Base-by-base conservation (phyloP, 2,888 invertebrate genomes). In the Lithosia quadra region DNA sequence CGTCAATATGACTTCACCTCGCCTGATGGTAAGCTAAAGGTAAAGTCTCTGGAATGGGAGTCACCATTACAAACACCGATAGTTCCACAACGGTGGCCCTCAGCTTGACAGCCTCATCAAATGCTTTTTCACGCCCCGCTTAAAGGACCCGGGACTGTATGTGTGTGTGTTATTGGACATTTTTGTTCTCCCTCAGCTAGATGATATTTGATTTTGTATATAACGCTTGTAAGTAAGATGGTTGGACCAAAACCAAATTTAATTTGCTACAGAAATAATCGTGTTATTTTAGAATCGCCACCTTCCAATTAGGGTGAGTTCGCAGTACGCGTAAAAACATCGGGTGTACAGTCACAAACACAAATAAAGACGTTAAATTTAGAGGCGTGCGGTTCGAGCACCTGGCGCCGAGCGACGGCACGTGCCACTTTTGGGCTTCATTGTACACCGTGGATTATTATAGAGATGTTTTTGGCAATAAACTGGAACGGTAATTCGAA, bases 291-390 rank as follows among this genome's bases (percentile, higher is more conserved):
- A 88, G 89, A 90, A 88, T 90, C 79, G 82, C 83, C 82, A 88
- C 83, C 85, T 90, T 85, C 88, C 89, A 88, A 88, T 90, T 89
- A 89, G 84, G 83, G 88, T 81, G 84, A 77, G 80, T 85, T 84
- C 76, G 85, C 85, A 82, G 71, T 76, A 75, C 67, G 67, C 78
- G 73, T 76, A 80, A 82, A 80, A 82, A 78, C 80, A 80, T 73
- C 71, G 74, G 78, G 75, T 81, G 92, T 92, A 93, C 91, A 91
- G 90, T 91, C 92, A 80, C 85, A 84, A 91, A 92, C 88, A 93
- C 91, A 92, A 93, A 94, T 94, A 94, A 93, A 94, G 92, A 93
- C 88, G 93, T 91, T 94, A 94, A 93, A 94, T 94, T 93, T 94
- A 94, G 94, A 91, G 91, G 82, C 87, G 88, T 90, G 94, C 90